Evolutionary conservation across 2,113 vertebrate species (phyloP).

Genomic region (Cranoglanis bouderius): DNA sequence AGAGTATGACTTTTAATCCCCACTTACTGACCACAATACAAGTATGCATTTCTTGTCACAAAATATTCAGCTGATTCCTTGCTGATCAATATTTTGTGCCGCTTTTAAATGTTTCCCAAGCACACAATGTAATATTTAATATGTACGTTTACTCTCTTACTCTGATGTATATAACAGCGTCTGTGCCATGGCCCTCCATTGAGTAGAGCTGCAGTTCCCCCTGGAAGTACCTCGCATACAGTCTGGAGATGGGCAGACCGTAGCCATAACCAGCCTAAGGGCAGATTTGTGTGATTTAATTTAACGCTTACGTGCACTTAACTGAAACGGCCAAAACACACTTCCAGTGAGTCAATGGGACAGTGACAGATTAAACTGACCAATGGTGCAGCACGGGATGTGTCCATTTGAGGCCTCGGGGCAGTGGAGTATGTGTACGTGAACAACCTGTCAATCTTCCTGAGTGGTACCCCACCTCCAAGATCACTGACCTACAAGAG

Average conservation of each 20-base stretch:
- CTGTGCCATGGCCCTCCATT: constrained; percentile 92
- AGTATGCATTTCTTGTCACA: background rate
- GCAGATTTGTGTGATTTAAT: background rate
- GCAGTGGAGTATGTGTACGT: constrained; percentile 98
- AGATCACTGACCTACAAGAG: constrained; percentile 86
- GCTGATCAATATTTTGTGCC: background rate
- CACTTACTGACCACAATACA: too few species aligned
- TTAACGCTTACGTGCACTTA: background rate
- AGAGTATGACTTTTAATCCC: background rate
- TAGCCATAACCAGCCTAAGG: constrained; percentile 93
- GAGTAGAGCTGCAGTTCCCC: constrained; percentile 96
- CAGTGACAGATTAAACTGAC: constrained; percentile 65
- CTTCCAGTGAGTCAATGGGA: background rate
- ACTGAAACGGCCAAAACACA: background rate
- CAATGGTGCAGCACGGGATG: constrained; percentile 84
- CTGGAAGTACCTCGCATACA: constrained; percentile 97
- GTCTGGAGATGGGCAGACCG: constrained; percentile 92
- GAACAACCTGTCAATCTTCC: constrained; percentile 93
- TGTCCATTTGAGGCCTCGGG: constrained; percentile 84
- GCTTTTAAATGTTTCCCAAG: background rate
- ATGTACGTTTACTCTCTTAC: constrained; percentile 65
- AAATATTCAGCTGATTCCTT: background rate
- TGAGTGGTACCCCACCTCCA: constrained; percentile 91
- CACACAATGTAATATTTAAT: background rate
- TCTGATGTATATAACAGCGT: constrained; percentile 94